Evolutionary conservation across 2,797 vertebrate genomes (phyloP), one percentile per base, ranked within the genome.

Genomic region (Knipowitschia caucasica): DNA sequence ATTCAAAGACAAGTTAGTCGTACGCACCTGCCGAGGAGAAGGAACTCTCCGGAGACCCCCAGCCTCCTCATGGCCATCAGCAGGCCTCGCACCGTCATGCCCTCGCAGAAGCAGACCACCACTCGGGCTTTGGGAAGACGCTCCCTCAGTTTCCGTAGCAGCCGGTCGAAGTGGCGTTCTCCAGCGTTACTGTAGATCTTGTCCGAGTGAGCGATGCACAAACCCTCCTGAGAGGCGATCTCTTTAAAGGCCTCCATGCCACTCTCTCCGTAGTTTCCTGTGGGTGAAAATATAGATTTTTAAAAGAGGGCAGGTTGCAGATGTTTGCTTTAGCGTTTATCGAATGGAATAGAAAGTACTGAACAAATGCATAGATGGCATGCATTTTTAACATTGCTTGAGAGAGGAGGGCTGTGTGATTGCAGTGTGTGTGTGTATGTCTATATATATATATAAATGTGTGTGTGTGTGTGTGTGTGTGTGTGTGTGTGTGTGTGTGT

Each of bases 211-310:
- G 96, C 95, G 43, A 99, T 99, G 74, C 96, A 99, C 34, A 99
- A 88, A 26, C 96, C 94, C 65, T 98, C 96, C 80, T 91, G 93
- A 50, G 96, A 91, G 46, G 94, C 96, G 83, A 99, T 62, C 78
- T 98, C 96, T 82, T 97, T 98, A 84, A 99, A 99, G 25, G 95
- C 95, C 59, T 99, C 97, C 95, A 99, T 99, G 64, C 95, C 96
- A 11, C 97, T 99, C 84, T 99, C 97, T 2, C 97, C 97, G 12
- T 98, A 99, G 87, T 98, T 99, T 59, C 96, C 96, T 99, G 72
- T 6, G 18, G 60, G 4, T 26, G 67, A 2, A 30, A 30, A 47
- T 4, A 2, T 50, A 11, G 47, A 38, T 33, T 29, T 49, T 14
- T 27, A 5, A 23, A 8, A 42, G 20, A 23, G 11, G 6, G 1